Evolutionary conservation across 2,797 vertebrate genomes (phyloP).

Genomic region (Nasua narica): DNA sequence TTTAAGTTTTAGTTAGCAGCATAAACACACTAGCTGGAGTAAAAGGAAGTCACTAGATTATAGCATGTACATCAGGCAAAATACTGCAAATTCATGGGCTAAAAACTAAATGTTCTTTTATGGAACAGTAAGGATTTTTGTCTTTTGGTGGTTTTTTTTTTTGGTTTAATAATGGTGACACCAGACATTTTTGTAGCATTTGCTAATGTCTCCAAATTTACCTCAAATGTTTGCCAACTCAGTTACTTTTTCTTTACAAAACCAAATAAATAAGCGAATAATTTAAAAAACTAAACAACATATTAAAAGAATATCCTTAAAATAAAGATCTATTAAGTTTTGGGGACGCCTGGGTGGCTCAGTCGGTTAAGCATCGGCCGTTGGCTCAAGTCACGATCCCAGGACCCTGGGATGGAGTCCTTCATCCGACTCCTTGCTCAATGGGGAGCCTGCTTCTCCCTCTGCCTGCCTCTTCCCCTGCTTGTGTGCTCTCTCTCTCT

Average conservation of each 20-base stretch:
- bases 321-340: neutral
- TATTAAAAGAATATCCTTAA: neutral
- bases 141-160: neutral
- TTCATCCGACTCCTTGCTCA: neutral
- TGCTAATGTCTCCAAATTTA: conserved; percentile 1
- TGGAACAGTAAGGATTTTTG: neutral
- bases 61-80: neutral
- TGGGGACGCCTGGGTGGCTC: neutral
- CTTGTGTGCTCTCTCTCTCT: neutral
- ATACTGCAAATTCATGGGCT: neutral
- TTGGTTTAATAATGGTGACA: neutral
- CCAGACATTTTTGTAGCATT: neutral
- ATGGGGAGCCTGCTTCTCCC: neutral
- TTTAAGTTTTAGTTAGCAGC: neutral
- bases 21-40: neutral
- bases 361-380: neutral
- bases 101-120: neutral
- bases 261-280: neutral
- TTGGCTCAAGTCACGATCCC: neutral
- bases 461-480: neutral
- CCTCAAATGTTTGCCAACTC: neutral
- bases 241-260: neutral
- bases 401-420: neutral
- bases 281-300: neutral
- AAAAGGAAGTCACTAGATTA: neutral